These are phyloP conservation scores for Labeo calbasu DNA, from an alignment of 2,797 vertebrate species.

Conservation along the genomic window DNA sequence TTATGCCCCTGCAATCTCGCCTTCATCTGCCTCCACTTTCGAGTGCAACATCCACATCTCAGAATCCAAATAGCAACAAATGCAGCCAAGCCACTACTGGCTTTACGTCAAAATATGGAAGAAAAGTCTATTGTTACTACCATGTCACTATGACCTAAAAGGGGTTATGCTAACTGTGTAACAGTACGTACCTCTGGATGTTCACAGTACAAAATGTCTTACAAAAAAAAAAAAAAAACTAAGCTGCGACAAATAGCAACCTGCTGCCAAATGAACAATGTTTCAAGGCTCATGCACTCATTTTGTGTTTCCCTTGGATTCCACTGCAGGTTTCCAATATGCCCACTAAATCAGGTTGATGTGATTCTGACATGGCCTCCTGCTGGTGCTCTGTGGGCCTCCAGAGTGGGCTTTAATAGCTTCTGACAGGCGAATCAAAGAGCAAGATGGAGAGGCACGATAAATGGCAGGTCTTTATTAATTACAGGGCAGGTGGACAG, in stretches of 20 bases:
- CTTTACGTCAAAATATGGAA: neutral
- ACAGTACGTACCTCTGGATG: neutral
- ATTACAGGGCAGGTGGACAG: conserved; percentile 76
- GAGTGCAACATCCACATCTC: neutral
- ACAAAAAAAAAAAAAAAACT: too few species aligned
- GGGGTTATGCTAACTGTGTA: neutral
- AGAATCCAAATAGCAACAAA: neutral
- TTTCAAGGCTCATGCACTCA: conserved; percentile 29
- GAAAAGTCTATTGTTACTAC: neutral
- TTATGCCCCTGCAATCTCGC: neutral
- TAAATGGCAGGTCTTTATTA: conserved; percentile 77
- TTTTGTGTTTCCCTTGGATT: conserved; percentile 52
- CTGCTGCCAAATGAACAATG: conserved; percentile 38
- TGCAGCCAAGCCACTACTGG: neutral
- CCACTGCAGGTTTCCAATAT: conserved; percentile 65
- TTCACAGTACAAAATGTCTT: neutral
- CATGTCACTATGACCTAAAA: neutral
- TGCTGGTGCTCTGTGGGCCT: conserved; percentile 61
- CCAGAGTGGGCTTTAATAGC: conserved; percentile 69
- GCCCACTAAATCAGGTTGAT: conserved; percentile 68
- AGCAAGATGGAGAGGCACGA: conserved; percentile 70
- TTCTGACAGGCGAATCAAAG: conserved; percentile 77
- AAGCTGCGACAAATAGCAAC: conserved; percentile 14
- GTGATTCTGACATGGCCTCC: conserved; percentile 65
- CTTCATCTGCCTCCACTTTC: neutral